Conservation (phyloP, 1,140 invertebrate genomes). For the Doryteuthis pealeii region DNA sequence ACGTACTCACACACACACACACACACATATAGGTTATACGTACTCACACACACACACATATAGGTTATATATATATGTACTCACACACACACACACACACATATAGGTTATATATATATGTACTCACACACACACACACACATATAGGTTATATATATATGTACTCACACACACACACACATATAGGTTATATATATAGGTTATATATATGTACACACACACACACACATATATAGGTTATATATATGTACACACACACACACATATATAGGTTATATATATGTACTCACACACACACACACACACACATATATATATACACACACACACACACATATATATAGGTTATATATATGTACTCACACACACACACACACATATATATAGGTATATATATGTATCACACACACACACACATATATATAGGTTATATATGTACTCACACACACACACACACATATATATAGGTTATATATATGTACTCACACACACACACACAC, state of each 20-base stretch:
- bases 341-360: neutral
- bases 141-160: neutral
- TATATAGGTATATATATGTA: neutral
- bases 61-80: neutral
- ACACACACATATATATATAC: neutral
- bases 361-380: neutral
- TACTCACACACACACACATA: neutral
- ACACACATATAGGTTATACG: no score
- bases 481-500: no score
- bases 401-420: neutral
- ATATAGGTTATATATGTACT: neutral
- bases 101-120: no score
- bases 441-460: no score
- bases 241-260: no score
- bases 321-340: neutral
- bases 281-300: neutral
- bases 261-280: no score
- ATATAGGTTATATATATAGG: neutral
- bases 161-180: neutral
- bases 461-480: no score
- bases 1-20: no score
- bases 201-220: neutral
- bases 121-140: neutral
- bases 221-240: neutral
- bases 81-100: neutral